A percentile compares a stretch with the other conserved stretches of the same genome.
These are phyloP conservation scores for Harlomillsia oculata DNA, from an alignment of 1,140 invertebrate species.

Conservation along the genomic window DNA sequence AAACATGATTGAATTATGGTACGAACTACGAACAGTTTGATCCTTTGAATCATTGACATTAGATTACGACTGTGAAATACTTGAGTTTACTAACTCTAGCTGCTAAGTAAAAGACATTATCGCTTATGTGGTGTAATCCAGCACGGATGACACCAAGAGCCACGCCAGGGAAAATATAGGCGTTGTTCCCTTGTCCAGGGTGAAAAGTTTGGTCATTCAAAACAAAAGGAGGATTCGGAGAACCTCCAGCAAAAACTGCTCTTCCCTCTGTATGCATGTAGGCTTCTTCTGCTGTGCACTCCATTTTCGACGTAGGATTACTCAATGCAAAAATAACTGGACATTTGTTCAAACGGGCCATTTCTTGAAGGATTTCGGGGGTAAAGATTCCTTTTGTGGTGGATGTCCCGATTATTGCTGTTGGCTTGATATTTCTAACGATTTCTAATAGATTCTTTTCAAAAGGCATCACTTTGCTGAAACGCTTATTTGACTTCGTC, in stretches of 20 bases:
- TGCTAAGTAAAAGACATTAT: conserved; percentile 79
- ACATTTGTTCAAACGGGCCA: conserved; percentile 63
- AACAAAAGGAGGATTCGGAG: conserved; percentile 74
- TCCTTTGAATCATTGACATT: no score
- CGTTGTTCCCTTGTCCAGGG: conserved; percentile 93
- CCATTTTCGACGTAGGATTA: conserved; percentile 92
- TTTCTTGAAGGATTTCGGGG: conserved; percentile 58
- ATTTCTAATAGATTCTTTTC: conserved; percentile 64
- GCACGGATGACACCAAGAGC: conserved; percentile 73
- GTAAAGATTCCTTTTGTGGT: not conserved
- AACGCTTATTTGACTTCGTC: conserved; percentile 62
- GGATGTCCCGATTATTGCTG: conserved; percentile 65
- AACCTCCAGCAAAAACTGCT: conserved; percentile 83
- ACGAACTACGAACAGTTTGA: no score
- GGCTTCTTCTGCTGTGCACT: conserved; percentile 92
- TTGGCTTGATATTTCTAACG: conserved; percentile 66
- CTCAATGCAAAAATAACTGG: conserved; percentile 92
- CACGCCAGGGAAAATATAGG: conserved; percentile 45
- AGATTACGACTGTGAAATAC: no score
- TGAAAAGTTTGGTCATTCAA: conserved; percentile 63
- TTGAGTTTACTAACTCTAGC: conserved; percentile 55
- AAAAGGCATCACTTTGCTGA: conserved; percentile 60
- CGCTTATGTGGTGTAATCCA: conserved; percentile 71
- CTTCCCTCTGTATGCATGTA: conserved; percentile 72
- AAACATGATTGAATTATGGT: not conserved